Base-by-base conservation (phyloP, 1,140 invertebrate species). In the Drosophila novamexicana region DNA sequence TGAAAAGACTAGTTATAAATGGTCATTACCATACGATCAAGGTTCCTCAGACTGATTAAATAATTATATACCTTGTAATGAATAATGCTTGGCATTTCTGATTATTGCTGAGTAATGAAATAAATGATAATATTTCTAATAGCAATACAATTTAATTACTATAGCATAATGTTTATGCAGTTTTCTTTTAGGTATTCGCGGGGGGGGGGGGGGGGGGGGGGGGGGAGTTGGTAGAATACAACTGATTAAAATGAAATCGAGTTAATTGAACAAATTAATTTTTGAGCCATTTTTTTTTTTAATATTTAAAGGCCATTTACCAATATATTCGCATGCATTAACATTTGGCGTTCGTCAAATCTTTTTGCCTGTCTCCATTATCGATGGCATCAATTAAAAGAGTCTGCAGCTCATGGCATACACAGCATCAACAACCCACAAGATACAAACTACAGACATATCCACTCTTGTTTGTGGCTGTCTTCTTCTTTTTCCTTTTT, bases 311-410 rank as follows among this genome's bases (percentile, higher is more conserved):
- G 4, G 42, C 42, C 2, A 42, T 42, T 42, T 14, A 42, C 40
- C 14, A 8, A 29, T 29, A 5, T 7, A 16, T 8, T 1, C 47
- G 10, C 1, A n/a, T 10, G 47, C 47, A n/a, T 52, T 52, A 9
- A 7, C 29, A 52, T 34, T 52, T 32, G 49, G 12, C 29, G 34
- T 0, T 29, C 22, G 3, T 29, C 22, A 52, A 32, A 52, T 52
- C 29, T 36, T 53, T 50, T 66, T 56, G 42, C 57, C 9, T n/a
- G 8, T 42, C n/a, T 36, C 3, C 34, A 22, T 59, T 58, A 9
- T 59, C 37, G 12, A 52, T 52, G 22, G 29, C 16, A 61, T 68
- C 57, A 49, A 61, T 68, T 61, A 59, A 49, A 18, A 61, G 65
- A 16, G 42, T 52, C 54, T 68, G 65, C 54, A 58, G 22, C 37